Evolutionary conservation across 2,113 vertebrate genomes (phyloP).

Genomic region (Corydoras sp.): DNA sequence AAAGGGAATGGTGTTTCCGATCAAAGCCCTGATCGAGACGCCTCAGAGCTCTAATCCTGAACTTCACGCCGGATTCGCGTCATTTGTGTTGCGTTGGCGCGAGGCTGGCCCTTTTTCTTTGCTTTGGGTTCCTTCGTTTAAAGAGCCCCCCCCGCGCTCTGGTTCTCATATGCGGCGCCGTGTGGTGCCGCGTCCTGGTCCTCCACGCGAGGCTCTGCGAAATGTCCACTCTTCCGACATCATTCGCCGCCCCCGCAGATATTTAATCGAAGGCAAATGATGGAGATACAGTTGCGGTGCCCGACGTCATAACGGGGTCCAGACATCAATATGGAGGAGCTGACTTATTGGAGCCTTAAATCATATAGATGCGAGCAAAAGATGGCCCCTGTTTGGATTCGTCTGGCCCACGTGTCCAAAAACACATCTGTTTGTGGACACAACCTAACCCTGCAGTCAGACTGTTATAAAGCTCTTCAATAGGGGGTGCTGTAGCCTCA

Average conservation of each 20-base stretch:
- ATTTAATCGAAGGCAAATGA: slow-evolving; percentile 48
- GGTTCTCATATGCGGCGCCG: slow-evolving; percentile 26
- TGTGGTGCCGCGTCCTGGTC: slow-evolving; percentile 43
- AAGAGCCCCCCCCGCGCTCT: slow-evolving; percentile 9
- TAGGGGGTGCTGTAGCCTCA: too few species aligned
- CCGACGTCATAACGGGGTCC: too few species aligned
- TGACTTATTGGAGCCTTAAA: too few species aligned
- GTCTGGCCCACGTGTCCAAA: too few species aligned
- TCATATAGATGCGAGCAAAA: too few species aligned
- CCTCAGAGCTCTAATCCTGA: slow-evolving; percentile 5
- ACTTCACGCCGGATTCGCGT: slow-evolving; percentile 23
- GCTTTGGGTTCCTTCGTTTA: background rate
- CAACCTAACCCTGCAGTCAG: too few species aligned
- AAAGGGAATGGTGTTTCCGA: slow-evolving; percentile 8
- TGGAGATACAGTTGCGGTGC: slow-evolving; percentile 29
- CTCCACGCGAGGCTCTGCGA: slow-evolving; percentile 23
- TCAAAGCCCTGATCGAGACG: slow-evolving; percentile 3
- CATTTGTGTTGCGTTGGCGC: slow-evolving; percentile 24
- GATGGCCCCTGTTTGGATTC: too few species aligned
- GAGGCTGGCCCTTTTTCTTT: background rate
- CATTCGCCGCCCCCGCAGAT: slow-evolving; percentile 60
- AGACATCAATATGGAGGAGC: too few species aligned
- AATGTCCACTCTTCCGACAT: slow-evolving; percentile 25
- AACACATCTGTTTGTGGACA: too few species aligned
- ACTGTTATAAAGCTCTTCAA: too few species aligned